Conservation (phyloP, 2,113 vertebrate species). For the Pterocles burchelli region DNA sequence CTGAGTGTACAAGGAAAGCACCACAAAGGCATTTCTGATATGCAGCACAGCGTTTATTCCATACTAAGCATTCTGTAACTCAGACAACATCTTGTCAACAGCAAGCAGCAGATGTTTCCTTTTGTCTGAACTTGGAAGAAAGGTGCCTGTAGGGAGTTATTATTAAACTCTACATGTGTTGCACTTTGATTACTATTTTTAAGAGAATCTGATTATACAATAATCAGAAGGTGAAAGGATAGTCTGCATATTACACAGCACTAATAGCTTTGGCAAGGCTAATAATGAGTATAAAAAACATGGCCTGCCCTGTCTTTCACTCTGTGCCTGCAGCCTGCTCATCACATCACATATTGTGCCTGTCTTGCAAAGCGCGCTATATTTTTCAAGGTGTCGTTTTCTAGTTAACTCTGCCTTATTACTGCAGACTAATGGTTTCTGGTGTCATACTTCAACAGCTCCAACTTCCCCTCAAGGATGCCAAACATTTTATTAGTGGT, state of each 20-base stretch:
- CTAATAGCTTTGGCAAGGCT: constrained; percentile 5
- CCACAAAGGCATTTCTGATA: not conserved
- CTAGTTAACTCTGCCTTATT: constrained; percentile 54
- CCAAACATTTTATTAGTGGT: constrained; percentile 11
- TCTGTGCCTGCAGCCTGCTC: not conserved
- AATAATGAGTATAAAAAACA: constrained; percentile 20
- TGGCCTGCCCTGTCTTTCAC: not conserved
- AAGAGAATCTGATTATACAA: constrained; percentile 9
- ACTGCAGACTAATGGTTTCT: constrained; percentile 40
- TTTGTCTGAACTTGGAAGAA: constrained; percentile 61
- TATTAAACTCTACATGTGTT: constrained; percentile 46
- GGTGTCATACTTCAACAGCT: constrained; percentile 60
- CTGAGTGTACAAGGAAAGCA: not conserved
- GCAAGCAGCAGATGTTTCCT: constrained; percentile 36
- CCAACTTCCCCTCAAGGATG: constrained; percentile 16
- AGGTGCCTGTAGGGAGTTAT: constrained; percentile 39
- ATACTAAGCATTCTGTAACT: not conserved
- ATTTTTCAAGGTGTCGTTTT: constrained; percentile 47
- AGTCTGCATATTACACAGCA: not conserved
- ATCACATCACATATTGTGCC: not conserved
- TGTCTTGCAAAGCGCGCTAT: not conserved
- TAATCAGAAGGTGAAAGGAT: constrained; percentile 5
- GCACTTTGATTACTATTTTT: constrained; percentile 55
- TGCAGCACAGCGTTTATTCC: not conserved
- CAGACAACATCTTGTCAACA: constrained; percentile 50